phyloP scores from a whole-genome alignment of 1,140 invertebrate genomes.

The Carposina sasakii region DNA sequence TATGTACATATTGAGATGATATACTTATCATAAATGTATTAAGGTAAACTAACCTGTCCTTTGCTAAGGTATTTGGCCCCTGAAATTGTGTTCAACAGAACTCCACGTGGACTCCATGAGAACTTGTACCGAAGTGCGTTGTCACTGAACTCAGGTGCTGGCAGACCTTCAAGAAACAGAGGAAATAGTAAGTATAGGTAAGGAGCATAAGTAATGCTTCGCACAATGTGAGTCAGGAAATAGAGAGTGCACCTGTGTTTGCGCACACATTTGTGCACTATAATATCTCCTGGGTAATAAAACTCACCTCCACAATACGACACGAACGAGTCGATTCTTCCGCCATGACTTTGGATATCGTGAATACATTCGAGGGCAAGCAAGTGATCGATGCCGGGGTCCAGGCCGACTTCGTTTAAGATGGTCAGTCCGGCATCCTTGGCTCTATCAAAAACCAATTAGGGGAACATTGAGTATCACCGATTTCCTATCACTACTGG shows the following conservation, averaged over 20 bases:
- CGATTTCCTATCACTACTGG: no score
- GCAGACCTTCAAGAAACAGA: slow-evolving; percentile 76
- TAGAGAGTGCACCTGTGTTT: no score
- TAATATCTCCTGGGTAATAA: no score
- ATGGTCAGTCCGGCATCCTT: slow-evolving; percentile 90
- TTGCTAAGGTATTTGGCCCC: slow-evolving; percentile 91
- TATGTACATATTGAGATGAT: no score
- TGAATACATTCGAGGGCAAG: slow-evolving; percentile 98
- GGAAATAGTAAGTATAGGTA: no score
- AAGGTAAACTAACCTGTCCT: slow-evolving; percentile 78
- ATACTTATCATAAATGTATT: no score
- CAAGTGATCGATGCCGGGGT: slow-evolving; percentile 98
- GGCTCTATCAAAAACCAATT: slow-evolving; percentile 79
- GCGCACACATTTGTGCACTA: no score
- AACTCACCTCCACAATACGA: slow-evolving; percentile 93
- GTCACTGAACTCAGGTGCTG: slow-evolving; percentile 94
- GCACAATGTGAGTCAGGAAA: no score
- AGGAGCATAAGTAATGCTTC: no score
- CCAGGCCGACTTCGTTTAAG: slow-evolving; percentile 95
- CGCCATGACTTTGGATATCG: slow-evolving; percentile 83
- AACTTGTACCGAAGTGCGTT: slow-evolving; percentile 98
- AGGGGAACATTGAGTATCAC: no score
- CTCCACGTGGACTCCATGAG: slow-evolving; percentile 95
- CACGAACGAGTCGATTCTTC: slow-evolving; percentile 93
- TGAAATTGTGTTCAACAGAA: slow-evolving; percentile 90